Evolutionary conservation across 2,113 vertebrate genomes (phyloP).

Genomic region (Podiceps cristatus): DNA sequence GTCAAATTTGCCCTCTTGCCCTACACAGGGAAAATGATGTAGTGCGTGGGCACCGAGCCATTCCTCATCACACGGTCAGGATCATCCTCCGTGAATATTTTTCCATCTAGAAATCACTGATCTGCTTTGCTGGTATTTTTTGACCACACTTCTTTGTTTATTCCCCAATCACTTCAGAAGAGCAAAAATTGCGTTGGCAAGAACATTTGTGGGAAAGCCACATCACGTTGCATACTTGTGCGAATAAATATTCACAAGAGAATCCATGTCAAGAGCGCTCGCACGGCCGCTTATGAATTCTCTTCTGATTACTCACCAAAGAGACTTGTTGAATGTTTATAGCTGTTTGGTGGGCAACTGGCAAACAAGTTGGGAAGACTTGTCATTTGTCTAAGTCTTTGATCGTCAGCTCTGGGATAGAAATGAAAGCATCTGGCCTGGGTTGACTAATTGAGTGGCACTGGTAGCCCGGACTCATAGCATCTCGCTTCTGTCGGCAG

Average conservation of each 20-base stretch:
- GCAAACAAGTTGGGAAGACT: not conserved
- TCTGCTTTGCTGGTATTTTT: not conserved
- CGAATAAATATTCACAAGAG: slow-evolving; percentile 29
- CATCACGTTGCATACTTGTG: not conserved
- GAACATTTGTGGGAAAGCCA: slow-evolving; percentile 54
- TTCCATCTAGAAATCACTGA: not conserved
- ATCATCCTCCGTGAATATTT: not conserved
- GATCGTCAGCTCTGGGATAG: not conserved
- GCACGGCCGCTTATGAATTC: not conserved
- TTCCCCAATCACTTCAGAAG: not conserved
- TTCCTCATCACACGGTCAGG: not conserved
- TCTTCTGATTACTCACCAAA: slow-evolving; percentile 12
- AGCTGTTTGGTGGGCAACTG: slow-evolving; percentile 39
- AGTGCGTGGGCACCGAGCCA: not conserved
- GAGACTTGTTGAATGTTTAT: not conserved
- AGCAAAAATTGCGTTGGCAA: slow-evolving; percentile 20
- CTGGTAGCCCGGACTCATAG: not conserved
- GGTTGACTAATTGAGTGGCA: not conserved
- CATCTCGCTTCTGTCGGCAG: not conserved
- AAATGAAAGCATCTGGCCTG: not conserved
- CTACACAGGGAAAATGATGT: not conserved
- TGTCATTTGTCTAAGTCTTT: not conserved
- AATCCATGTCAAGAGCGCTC: not conserved
- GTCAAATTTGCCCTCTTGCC: not conserved
- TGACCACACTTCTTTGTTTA: slow-evolving; percentile 25